A percentile compares a stretch with the other conserved stretches of the same genome.
phyloP scores from a whole-genome alignment of 2,113 vertebrate species.

The Sinosuthora webbiana region DNA sequence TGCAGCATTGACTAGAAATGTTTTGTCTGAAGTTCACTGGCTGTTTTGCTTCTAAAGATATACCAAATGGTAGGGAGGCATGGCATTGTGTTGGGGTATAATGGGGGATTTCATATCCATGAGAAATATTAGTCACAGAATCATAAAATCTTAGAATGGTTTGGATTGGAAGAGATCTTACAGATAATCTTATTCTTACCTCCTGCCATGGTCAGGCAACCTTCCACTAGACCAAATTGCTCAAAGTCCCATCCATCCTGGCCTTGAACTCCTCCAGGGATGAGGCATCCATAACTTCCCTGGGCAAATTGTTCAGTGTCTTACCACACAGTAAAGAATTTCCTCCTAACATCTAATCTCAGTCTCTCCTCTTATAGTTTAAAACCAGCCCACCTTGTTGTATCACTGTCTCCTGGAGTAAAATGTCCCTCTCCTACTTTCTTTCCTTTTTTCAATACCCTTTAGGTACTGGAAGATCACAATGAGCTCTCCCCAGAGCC shows the following conservation, averaged over 20 bases:
- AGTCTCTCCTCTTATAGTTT: background rate
- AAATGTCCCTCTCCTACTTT: background rate
- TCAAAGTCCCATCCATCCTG: background rate
- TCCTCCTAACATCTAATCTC: background rate
- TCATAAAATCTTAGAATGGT: background rate
- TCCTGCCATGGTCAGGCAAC: background rate
- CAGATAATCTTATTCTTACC: background rate
- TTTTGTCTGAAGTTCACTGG: background rate
- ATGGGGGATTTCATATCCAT: background rate
- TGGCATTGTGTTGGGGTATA: background rate
- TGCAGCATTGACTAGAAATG: background rate
- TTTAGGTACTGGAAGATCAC: background rate
- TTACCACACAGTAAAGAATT: background rate
- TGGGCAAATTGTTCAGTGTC: background rate
- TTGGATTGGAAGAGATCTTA: background rate
- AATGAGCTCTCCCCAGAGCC: background rate
- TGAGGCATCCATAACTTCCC: background rate
- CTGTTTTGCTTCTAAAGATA: background rate
- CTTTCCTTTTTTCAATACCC: background rate
- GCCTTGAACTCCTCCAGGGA: background rate
- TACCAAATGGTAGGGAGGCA: background rate
- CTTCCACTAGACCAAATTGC: background rate
- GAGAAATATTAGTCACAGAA: background rate
- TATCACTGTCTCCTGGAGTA: background rate
- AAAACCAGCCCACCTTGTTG: rapidly evolving